Evolutionary conservation across 1,140 invertebrate species (phyloP).

Genomic region (Aphelinus atriplicis): DNA sequence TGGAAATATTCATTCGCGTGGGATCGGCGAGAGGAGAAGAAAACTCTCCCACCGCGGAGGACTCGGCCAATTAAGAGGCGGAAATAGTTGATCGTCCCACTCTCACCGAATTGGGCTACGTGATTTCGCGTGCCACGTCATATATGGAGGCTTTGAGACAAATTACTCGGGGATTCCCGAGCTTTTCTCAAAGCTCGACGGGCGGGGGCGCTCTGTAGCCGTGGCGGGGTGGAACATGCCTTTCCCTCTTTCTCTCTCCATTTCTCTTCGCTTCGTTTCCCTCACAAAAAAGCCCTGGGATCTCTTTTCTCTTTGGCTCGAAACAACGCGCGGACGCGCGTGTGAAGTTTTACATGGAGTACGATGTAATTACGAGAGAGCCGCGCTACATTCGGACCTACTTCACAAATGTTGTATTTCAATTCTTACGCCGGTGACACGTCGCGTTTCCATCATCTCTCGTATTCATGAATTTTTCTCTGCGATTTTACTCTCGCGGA

Average conservation of each 20-base stretch:
- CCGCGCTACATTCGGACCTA: too few species aligned
- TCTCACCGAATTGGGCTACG: constrained; percentile 28
- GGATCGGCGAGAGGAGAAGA: too few species aligned
- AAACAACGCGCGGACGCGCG: constrained; percentile 31
- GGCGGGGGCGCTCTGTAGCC: constrained; percentile 7
- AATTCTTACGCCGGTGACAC: too few species aligned
- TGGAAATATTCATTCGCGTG: too few species aligned
- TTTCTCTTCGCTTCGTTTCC: neutral
- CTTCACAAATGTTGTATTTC: too few species aligned
- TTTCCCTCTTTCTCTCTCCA: neutral
- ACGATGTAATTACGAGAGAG: too few species aligned
- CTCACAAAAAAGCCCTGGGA: constrained; percentile 16
- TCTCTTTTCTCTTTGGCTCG: constrained; percentile 2
- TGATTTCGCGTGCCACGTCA: constrained; percentile 29
- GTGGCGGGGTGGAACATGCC: constrained; percentile 19
- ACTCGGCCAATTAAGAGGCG: constrained; percentile 1
- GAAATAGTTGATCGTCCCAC: neutral
- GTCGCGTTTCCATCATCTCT: too few species aligned
- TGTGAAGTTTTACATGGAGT: constrained; percentile 28
- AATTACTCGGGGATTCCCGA: constrained; percentile 39
- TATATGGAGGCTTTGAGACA: constrained; percentile 39
- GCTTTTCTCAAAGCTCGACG: constrained; percentile 35
- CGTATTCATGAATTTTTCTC: too few species aligned
- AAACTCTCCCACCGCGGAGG: too few species aligned
- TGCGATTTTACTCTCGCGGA: too few species aligned